These are phyloP conservation scores for Hormaphis cornu DNA, from an alignment of 1,140 invertebrate genomes.

Conservation along the genomic window DNA sequence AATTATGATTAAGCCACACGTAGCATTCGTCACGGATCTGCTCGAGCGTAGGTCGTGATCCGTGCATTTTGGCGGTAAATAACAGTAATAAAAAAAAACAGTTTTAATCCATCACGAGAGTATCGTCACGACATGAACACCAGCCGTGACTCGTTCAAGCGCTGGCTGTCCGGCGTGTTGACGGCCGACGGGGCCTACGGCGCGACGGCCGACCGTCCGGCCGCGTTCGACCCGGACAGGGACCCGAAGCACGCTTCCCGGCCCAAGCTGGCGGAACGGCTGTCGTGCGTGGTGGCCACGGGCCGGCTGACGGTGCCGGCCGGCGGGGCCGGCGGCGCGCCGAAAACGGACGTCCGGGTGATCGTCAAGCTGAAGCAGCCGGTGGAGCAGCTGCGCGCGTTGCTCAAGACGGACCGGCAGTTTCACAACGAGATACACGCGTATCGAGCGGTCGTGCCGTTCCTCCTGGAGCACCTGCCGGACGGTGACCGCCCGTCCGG, in stretches of 20 bases:
- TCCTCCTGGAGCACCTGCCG: neutral
- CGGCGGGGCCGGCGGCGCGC: neutral
- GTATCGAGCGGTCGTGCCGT: slow-evolving; percentile 35
- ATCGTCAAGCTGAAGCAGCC: neutral
- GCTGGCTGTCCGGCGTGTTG: neutral
- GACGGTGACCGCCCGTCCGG: neutral
- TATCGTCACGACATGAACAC: no score
- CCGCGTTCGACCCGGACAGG: neutral
- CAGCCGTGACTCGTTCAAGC: neutral
- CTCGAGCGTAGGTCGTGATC: no score
- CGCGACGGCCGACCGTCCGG: neutral
- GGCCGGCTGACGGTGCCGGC: neutral
- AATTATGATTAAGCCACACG: no score
- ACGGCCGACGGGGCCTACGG: neutral
- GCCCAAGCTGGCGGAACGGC: neutral
- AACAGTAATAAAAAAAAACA: no score
- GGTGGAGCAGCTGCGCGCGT: neutral
- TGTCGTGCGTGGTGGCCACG: neutral
- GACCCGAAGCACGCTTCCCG: neutral
- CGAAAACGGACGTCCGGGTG: neutral
- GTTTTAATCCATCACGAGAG: no score
- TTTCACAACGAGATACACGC: slow-evolving; percentile 35
- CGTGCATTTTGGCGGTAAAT: no score
- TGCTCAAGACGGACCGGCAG: slow-evolving; percentile 19
- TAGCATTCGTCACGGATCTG: no score